Evolutionary conservation across 2,113 vertebrate species (phyloP).

Genomic region (Dicentrarchus labrax): DNA sequence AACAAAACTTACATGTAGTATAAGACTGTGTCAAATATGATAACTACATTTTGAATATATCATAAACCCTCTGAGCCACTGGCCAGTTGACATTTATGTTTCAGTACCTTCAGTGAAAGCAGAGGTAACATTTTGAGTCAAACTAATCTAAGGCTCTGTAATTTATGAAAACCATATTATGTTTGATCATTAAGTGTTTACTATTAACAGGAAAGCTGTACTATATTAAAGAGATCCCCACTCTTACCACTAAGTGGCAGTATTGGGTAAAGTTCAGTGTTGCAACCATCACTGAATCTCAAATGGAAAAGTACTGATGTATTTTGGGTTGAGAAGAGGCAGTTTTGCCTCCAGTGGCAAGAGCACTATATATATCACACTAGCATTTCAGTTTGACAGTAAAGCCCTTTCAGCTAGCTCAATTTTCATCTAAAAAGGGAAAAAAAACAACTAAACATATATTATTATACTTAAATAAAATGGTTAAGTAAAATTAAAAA

Average conservation of each 20-base stretch:
- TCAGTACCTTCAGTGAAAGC: not conserved
- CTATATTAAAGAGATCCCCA: not conserved
- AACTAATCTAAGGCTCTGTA: not conserved
- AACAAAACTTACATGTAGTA: no score
- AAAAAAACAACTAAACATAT: not conserved
- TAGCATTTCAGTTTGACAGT: not conserved
- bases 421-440: not conserved
- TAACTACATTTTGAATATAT: not conserved
- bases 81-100: no score
- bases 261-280: not conserved
- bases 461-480: not conserved
- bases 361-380: no score
- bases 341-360: not conserved
- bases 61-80: no score
- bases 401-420: not conserved
- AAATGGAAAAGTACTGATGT: not conserved
- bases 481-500: not conserved
- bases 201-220: not conserved
- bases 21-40: no score
- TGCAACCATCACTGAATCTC: not conserved
- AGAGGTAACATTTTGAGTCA: not conserved
- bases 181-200: not conserved
- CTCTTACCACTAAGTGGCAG: conserved; percentile 28
- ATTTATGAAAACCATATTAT: not conserved
- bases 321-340: not conserved